phyloP scores from a whole-genome alignment of 2,113 vertebrate species.

The Petrocephalus zakoni region DNA sequence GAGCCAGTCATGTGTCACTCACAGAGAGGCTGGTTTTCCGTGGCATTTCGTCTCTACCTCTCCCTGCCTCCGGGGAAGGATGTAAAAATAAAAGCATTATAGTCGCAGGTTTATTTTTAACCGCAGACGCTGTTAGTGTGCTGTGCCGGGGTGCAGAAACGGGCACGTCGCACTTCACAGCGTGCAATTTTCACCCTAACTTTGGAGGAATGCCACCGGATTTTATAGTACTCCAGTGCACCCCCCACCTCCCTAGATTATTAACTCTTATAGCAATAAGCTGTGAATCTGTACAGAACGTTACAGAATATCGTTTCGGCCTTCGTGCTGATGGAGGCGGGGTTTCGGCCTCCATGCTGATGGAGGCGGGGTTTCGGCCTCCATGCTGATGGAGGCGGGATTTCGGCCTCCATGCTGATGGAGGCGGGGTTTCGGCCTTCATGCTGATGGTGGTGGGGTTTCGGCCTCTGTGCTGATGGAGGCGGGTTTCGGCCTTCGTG shows the following conservation, averaged over 20 bases:
- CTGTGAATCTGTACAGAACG: neutral
- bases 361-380: neutral
- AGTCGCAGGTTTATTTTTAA: neutral
- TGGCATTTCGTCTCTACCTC: too few species aligned
- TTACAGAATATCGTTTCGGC: neutral
- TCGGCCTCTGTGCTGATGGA: neutral
- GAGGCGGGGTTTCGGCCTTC: neutral
- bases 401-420: neutral
- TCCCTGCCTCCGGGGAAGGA: neutral
- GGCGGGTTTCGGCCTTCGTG: neutral
- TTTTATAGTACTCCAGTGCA: neutral
- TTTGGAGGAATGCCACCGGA: neutral
- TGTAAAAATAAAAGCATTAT: neutral
- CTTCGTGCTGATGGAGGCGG: neutral
- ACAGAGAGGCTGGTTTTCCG: neutral
- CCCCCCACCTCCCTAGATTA: neutral
- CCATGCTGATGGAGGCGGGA: neutral
- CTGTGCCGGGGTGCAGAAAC: neutral
- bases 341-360: neutral
- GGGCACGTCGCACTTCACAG: neutral
- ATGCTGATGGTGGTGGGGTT: neutral
- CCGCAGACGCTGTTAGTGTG: neutral
- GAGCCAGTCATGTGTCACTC: neutral
- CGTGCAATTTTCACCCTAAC: neutral
- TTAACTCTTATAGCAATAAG: neutral